phyloP scores from a whole-genome alignment of 2,797 vertebrate species.

The Hydrocynus forskahlii region DNA sequence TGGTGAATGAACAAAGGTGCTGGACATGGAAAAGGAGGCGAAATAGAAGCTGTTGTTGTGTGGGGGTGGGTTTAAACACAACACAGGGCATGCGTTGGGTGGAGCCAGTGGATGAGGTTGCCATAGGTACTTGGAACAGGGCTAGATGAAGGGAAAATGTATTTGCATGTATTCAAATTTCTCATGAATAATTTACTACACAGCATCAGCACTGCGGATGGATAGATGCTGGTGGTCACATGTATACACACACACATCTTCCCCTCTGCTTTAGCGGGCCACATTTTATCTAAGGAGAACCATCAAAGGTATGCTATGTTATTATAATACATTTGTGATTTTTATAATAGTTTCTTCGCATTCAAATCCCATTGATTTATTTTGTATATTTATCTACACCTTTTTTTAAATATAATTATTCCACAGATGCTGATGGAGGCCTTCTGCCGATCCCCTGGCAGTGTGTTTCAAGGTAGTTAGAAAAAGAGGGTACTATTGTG shows the following conservation, averaged over 20 bases:
- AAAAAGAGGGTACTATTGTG: neutral
- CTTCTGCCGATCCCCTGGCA: neutral
- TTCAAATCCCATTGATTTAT: too few relatives aligned
- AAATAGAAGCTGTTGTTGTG: neutral
- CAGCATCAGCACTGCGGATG: slow-evolving; percentile 9
- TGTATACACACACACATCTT: slow-evolving; percentile 7
- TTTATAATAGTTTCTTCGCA: neutral
- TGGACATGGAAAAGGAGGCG: neutral
- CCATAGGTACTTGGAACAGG: slow-evolving; percentile 47
- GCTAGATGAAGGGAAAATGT: slow-evolving; percentile 31
- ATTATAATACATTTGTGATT: neutral
- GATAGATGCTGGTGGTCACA: neutral
- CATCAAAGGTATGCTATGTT: neutral
- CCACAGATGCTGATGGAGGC: neutral
- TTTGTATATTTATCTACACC: neutral
- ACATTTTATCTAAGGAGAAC: neutral
- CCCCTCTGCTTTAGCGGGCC: slow-evolving; percentile 4
- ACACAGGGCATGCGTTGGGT: slow-evolving; percentile 25
- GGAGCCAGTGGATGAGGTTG: slow-evolving; percentile 43
- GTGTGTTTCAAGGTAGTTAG: neutral
- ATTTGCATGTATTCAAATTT: slow-evolving; percentile 61
- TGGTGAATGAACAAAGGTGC: slow-evolving; percentile 15
- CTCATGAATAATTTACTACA: slow-evolving; percentile 51
- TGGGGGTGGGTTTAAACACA: slow-evolving; percentile 26
- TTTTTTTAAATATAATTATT: neutral